Conservation (phyloP, 2,797 vertebrate genomes). For the Cynopterus sphinx region DNA sequence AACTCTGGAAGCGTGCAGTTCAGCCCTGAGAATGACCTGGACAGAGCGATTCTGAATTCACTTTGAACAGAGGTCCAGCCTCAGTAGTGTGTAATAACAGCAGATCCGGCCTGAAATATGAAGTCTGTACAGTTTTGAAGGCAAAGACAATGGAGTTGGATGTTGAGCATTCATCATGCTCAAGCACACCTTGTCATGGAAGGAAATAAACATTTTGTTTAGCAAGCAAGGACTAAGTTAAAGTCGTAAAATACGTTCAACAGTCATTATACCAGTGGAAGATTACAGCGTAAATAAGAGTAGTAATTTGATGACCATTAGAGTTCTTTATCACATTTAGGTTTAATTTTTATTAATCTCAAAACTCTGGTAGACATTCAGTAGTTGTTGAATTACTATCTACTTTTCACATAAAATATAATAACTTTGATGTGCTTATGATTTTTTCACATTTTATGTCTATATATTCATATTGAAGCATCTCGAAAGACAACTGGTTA, state of each 20-base stretch:
- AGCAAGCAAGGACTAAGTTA: not conserved
- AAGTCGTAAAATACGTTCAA: not conserved
- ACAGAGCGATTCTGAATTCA: not conserved
- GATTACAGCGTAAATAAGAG: not conserved
- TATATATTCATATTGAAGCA: not conserved
- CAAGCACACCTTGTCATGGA: not conserved
- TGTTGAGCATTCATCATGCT: not conserved
- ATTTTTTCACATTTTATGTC: not conserved
- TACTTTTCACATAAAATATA: not conserved
- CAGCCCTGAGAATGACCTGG: not conserved
- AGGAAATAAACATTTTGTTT: not conserved
- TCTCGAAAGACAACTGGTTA: not conserved
- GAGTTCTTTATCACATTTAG: not conserved
- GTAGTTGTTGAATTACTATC: slow-evolving; percentile 25
- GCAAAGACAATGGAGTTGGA: not conserved
- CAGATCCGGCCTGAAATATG: not conserved
- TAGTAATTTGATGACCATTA: not conserved
- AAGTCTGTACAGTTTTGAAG: not conserved
- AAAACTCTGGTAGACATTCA: not conserved
- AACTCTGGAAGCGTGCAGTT: not conserved
- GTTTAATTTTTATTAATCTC: slow-evolving; percentile 21
- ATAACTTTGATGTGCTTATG: not conserved
- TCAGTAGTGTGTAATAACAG: not conserved
- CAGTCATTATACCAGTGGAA: not conserved
- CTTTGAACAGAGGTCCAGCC: not conserved